These are phyloP conservation scores for Campoletis raptor DNA, from an alignment of 2,888 invertebrate species.

Conservation along the genomic window DNA sequence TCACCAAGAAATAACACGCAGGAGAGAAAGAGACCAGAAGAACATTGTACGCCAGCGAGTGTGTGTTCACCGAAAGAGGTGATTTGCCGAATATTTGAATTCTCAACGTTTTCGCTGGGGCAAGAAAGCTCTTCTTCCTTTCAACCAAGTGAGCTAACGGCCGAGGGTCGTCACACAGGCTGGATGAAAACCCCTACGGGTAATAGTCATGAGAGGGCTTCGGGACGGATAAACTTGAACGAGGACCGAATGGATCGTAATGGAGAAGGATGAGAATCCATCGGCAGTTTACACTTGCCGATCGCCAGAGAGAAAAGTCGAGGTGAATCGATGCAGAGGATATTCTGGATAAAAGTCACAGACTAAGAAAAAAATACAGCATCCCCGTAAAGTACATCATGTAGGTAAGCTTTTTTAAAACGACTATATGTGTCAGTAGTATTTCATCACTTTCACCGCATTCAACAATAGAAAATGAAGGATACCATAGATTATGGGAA, in stretches of 20 bases:
- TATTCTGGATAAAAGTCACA: conserved; percentile 39
- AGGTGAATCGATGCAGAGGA: conserved; percentile 16
- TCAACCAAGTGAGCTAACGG: conserved; percentile 53
- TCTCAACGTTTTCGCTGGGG: conserved; percentile 63
- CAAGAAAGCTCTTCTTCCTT: conserved; percentile 42
- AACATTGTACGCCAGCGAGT: conserved; percentile 10
- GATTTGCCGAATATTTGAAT: conserved; percentile 75
- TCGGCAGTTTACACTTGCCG: conserved; percentile 63
- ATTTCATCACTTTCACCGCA: neutral
- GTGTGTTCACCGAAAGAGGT: conserved; percentile 44
- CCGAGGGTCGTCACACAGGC: conserved; percentile 37
- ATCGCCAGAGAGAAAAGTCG: conserved; percentile 45
- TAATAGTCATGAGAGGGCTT: conserved; percentile 63
- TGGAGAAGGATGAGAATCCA: conserved; percentile 67
- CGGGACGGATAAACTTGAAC: conserved; percentile 55
- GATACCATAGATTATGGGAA: neutral
- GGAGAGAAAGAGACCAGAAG: conserved; percentile 3
- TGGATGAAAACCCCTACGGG: conserved; percentile 50
- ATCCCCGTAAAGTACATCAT: conserved; percentile 3
- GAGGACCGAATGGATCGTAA: conserved; percentile 63
- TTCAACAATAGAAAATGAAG: neutral
- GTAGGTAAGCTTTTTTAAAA: neutral
- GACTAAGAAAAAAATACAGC: conserved; percentile 21
- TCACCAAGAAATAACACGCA: neutral
- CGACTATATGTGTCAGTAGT: conserved; percentile 25